Conservation (phyloP, 1,140 invertebrate genomes). For the Saxidomus purpurata region DNA sequence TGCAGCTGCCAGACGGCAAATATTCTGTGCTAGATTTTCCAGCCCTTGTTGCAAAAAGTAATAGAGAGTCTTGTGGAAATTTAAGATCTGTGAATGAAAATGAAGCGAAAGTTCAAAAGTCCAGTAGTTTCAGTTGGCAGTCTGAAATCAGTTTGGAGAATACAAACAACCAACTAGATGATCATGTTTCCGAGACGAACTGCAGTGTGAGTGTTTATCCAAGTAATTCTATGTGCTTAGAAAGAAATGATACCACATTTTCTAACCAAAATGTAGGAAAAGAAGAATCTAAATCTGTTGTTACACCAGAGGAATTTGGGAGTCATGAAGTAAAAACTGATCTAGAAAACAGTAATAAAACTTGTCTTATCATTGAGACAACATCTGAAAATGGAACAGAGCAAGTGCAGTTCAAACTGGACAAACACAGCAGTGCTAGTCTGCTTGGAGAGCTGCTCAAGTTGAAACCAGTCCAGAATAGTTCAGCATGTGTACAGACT, state of each 20-base stretch:
- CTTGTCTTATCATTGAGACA: conserved; percentile 4
- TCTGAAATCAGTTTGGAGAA: background rate
- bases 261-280: background rate
- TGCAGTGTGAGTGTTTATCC: background rate
- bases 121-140: background rate
- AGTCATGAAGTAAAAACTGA: background rate
- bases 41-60: background rate
- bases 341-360: background rate
- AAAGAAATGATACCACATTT: background rate
- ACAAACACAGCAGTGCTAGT: background rate
- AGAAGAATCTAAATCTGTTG: background rate
- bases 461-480: conserved; percentile 29
- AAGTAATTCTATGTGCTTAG: background rate
- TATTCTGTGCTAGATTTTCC: background rate
- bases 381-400: background rate
- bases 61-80: background rate
- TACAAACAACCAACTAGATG: background rate
- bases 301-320: background rate
- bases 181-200: background rate
- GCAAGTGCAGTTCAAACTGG: conserved; percentile 28
- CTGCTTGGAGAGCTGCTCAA: conserved; percentile 24
- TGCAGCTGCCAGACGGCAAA: background rate
- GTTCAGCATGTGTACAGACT: background rate
- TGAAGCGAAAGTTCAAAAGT: background rate
- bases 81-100: background rate